These are phyloP conservation scores for Macquaria australasica DNA, from an alignment of 2,113 vertebrate genomes.

Conservation along the genomic window DNA sequence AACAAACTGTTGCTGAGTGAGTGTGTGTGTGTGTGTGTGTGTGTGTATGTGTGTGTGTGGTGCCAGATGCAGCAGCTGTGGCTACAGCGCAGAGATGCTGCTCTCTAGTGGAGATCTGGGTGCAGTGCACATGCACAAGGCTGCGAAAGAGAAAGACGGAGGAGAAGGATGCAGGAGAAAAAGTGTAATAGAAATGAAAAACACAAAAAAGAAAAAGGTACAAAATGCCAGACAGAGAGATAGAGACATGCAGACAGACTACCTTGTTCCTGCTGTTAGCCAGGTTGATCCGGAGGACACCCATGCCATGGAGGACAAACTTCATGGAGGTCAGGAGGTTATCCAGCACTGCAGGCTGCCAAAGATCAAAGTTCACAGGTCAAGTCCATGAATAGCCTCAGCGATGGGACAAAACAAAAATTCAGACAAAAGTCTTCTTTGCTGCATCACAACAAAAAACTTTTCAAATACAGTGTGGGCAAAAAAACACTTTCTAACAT, in stretches of 20 bases:
- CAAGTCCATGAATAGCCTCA: constrained; percentile 11
- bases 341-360: constrained; percentile 86
- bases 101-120: constrained; percentile 57
- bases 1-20: constrained; percentile 5
- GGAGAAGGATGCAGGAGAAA: too few relatives aligned
- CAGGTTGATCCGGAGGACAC: constrained; percentile 84
- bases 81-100: constrained; percentile 29
- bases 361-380: constrained; percentile 36
- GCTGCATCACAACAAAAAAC: background rate
- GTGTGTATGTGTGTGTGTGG: background rate
- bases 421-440: background rate
- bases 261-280: constrained; percentile 85
- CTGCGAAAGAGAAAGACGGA: too few relatives aligned
- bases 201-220: background rate
- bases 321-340: constrained; percentile 89
- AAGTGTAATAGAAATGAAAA: background rate
- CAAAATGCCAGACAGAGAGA: background rate
- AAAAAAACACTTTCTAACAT: background rate
- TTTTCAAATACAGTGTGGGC: background rate
- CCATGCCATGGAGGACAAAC: constrained; percentile 88
- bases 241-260: background rate
- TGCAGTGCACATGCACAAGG: constrained; percentile 31
- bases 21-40: background rate
- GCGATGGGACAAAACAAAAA: background rate
- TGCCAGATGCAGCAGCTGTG: background rate